Percentiles rank a stretch among this genome's conserved stretches.
Evolutionary conservation across 2,113 vertebrate genomes (phyloP).

Genomic region (Sander lucioperca): DNA sequence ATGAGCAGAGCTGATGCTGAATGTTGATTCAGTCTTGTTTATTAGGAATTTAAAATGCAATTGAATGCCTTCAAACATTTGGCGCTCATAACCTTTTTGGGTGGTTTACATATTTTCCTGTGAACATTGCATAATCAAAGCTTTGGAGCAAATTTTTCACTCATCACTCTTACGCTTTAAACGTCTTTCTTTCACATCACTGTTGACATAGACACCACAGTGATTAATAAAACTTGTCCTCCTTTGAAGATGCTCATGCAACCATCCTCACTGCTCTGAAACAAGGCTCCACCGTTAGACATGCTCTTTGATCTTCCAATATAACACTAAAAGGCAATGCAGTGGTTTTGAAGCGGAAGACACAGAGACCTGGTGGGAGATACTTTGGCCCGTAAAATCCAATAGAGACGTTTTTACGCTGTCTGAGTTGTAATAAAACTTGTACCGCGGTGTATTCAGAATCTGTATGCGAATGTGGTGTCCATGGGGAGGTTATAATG

Average conservation of each 20-base stretch:
- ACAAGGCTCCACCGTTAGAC: constrained; percentile 68
- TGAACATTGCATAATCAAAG: constrained; percentile 73
- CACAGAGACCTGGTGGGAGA: constrained; percentile 55
- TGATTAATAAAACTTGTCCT: constrained; percentile 72
- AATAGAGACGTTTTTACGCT: constrained; percentile 40
- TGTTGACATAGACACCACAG: constrained; percentile 66
- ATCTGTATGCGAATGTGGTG: constrained; percentile 36
- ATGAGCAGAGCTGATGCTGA: constrained; percentile 28
- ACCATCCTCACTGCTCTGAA: constrained; percentile 64
- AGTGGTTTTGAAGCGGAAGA: constrained; percentile 43
- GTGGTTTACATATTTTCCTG: constrained; percentile 57
- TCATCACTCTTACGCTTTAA: constrained; percentile 50
- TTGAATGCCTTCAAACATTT: constrained; percentile 26
- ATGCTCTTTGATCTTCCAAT: constrained; percentile 77
- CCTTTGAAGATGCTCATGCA: constrained; percentile 78
- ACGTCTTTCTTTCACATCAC: constrained; percentile 58
- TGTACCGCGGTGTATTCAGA: constrained; percentile 11
- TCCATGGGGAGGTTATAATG: constrained; percentile 38
- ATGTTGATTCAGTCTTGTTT: constrained; percentile 22
- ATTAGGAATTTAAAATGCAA: constrained; percentile 21
- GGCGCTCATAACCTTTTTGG: constrained; percentile 11
- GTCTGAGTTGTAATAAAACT: constrained; percentile 34
- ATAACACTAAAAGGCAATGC: constrained; percentile 54
- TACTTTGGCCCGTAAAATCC: constrained; percentile 53
- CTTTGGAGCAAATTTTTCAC: constrained; percentile 24